Conservation (phyloP, 2,797 vertebrate species). For the Silurus aristotelis region DNA sequence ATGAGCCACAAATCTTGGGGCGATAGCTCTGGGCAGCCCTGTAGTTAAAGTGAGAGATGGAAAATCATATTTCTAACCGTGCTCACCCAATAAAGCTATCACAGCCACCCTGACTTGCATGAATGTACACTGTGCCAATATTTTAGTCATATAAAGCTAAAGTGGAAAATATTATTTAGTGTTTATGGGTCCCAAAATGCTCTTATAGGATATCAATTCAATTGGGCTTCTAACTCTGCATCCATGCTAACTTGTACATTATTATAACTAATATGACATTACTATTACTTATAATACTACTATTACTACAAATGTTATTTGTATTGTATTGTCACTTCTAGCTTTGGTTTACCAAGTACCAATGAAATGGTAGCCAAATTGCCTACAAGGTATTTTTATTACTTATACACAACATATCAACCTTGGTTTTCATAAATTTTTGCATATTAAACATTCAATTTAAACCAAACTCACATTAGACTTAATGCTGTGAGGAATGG, state of each 20-base stretch:
- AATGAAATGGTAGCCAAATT: background rate
- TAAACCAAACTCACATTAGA: background rate
- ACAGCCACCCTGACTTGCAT: conserved; percentile 64
- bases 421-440: background rate
- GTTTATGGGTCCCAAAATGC: conserved; percentile 31
- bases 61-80: conserved; percentile 59
- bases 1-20: conserved; percentile 53
- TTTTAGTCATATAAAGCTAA: conserved; percentile 52
- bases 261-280: no score
- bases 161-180: conserved; percentile 39
- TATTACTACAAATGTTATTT: background rate
- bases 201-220: conserved; percentile 5
- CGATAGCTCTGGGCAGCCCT: conserved; percentile 39
- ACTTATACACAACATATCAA: background rate
- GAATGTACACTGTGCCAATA: conserved; percentile 53
- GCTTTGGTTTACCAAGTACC: background rate
- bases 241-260: background rate
- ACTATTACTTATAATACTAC: no score
- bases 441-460: background rate
- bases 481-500: background rate
- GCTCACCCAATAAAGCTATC: conserved; percentile 62
- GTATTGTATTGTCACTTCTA: background rate
- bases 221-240: background rate
- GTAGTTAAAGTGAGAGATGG: conserved; percentile 65
- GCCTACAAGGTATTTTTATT: background rate